Base-by-base conservation (phyloP, 2,797 vertebrate species). In the Momotus momota region DNA sequence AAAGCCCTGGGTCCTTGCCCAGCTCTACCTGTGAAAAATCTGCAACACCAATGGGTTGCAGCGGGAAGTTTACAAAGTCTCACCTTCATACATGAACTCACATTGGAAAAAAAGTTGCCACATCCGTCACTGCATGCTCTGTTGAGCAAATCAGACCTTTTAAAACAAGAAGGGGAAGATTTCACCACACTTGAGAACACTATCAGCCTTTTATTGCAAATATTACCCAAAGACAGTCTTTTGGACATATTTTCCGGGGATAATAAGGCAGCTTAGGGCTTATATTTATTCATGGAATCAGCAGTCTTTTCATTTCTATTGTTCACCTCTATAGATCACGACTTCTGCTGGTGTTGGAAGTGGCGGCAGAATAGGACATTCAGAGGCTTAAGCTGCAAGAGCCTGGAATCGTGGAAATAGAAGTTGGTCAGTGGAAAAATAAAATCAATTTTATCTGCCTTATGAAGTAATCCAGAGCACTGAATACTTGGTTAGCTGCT, bases 211-310 rank as follows among this genome's bases (percentile, higher is more conserved):
- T 82, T 77, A 91, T 57, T 62, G 25, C 49, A 90, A 86, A 45
- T 72, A 79, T 90, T 92, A 90, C 27, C 27, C 48, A 60, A 81
- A 94, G n/a, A 84, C 22, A 54, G 22, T 31, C 65, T 81, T 70
- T 69, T 54, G 17, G 62, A 48, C 7, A 11, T 62, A 52, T 81
- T 86, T 90, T 78, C 29, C n/a, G 48, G 58, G 25, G 77, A 88
- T 58, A 94, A 80, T 45, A 81, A 62, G 41, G 54, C 52, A 90
- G 12, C 15, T 69, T 61, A 90, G 17, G 49, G 25, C 14, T 83
- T 79, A 65, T 84, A 86, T 93, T 90, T 90, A 95, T 81, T 92
- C 80, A 94, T 64, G 23, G 82, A 95, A 95, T 75, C 73, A 81
- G 49, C 51, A 78, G 29, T 40, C 54, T 79, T 87, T 81, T 86